Percentiles rank a stretch among this genome's conserved stretches.
These are phyloP conservation scores for Rhorus exstirpatorius DNA, from an alignment of 2,888 invertebrate species.

Conservation along the genomic window DNA sequence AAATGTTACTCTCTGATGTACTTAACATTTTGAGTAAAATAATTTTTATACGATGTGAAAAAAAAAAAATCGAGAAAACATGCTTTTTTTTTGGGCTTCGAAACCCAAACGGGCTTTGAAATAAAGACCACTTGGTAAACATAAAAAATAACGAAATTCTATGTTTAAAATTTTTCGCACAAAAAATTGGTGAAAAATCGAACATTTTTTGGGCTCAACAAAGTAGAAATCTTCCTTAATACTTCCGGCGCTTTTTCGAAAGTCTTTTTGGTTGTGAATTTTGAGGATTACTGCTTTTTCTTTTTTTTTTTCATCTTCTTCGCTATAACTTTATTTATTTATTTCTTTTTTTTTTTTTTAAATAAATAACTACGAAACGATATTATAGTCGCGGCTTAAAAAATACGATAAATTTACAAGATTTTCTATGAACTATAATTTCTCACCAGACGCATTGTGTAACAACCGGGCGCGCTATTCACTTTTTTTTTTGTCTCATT, in stretches of 20 bases:
- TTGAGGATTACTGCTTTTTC: conserved; percentile 35
- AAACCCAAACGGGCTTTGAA: no score
- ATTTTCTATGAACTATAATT: conserved; percentile 62
- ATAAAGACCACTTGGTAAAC: no score
- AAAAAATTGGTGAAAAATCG: no score
- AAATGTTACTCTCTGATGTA: no score
- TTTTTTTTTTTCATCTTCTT: background rate
- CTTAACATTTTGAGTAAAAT: no score
- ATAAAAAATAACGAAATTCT: conserved; percentile 42
- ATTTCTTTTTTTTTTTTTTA: no score
- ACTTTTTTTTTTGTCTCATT: conserved; percentile 31
- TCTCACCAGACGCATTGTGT: conserved; percentile 40
- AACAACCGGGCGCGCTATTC: conserved; percentile 36
- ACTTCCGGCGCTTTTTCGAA: conserved; percentile 54
- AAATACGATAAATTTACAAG: conserved; percentile 76
- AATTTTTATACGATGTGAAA: no score
- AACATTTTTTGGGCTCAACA: no score
- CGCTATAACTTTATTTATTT: conserved; percentile 14
- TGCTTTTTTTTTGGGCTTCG: no score
- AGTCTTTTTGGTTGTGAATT: conserved; percentile 33
- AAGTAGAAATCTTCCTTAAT: no score
- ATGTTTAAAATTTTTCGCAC: no score
- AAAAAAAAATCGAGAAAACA: no score
- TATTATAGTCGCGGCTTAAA: conserved; percentile 70
- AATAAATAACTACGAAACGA: conserved; percentile 78